Conservation (phyloP, 2,797 vertebrate genomes). For the Spondyliosoma cantharus region DNA sequence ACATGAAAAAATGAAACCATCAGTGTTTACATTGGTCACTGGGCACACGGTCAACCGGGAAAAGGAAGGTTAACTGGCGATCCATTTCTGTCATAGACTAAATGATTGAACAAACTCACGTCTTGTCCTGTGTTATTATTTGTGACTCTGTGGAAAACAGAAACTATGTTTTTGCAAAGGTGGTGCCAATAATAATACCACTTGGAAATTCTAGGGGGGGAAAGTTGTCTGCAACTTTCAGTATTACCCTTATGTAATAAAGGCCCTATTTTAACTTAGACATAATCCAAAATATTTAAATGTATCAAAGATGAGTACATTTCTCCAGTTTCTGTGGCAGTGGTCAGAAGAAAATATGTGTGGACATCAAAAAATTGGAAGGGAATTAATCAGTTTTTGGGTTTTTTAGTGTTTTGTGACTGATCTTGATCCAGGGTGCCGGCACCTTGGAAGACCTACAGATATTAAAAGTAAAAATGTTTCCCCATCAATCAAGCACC, state of each 20-base stretch:
- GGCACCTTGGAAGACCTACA: neutral
- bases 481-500: neutral
- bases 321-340: neutral
- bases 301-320: neutral
- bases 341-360: neutral
- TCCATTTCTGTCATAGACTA: too few relatives aligned
- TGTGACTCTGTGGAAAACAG: too few relatives aligned
- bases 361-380: neutral
- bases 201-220: too few relatives aligned
- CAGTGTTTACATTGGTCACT: too few relatives aligned
- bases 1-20: too few relatives aligned
- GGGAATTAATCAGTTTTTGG: too few relatives aligned
- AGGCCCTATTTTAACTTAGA: neutral
- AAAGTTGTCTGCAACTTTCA: neutral
- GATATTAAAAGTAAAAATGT: neutral
- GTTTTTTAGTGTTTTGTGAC: slow-evolving; percentile 10
- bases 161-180: too few relatives aligned
- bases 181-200: too few relatives aligned
- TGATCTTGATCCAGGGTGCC: neutral
- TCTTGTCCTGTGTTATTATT: too few relatives aligned
- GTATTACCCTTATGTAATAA: neutral
- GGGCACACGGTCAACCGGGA: too few relatives aligned
- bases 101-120: too few relatives aligned
- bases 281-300: neutral
- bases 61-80: too few relatives aligned